Percentiles rank a stretch among this genome's conserved stretches.
These are phyloP conservation scores for Tenthredo amoena DNA, from an alignment of 2,888 invertebrate species.

Conservation along the genomic window DNA sequence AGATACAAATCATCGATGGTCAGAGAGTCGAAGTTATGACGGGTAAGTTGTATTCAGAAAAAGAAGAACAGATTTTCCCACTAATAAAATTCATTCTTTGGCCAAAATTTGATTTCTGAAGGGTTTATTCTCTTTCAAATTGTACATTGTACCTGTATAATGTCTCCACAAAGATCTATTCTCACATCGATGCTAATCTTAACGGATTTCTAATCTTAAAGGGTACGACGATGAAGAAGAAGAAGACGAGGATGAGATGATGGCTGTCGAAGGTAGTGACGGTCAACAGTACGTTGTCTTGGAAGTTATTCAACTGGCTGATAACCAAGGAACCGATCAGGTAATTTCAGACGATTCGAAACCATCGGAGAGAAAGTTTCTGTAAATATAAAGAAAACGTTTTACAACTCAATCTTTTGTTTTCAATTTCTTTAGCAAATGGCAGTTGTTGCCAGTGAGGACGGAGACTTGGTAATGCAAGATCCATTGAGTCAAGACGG, in stretches of 20 bases:
- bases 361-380: neutral
- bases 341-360: conserved; percentile 69
- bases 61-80: neutral
- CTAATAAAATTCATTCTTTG: neutral
- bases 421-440: conserved; percentile 67
- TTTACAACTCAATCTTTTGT: conserved; percentile 1
- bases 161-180: neutral
- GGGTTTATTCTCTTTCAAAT: neutral
- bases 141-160: neutral
- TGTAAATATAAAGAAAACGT: neutral
- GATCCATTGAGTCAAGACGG: conserved; percentile 76
- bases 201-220: conserved; percentile 76
- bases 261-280: conserved; percentile 85
- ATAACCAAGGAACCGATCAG: conserved; percentile 84
- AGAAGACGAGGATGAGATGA: conserved; percentile 82
- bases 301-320: conserved; percentile 90
- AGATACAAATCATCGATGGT: conserved; percentile 84
- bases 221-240: conserved; percentile 76
- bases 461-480: conserved; percentile 76
- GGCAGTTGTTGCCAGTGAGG: conserved; percentile 79
- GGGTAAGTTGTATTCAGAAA: conserved; percentile 65
- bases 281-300: conserved; percentile 94
- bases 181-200: conserved; percentile 65
- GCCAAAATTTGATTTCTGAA: neutral
- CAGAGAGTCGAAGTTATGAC: conserved; percentile 77